A percentile compares a stretch with the other conserved stretches of the same genome.
These are phyloP conservation scores for Anoura caudifer DNA, from an alignment of 2,113 vertebrate genomes.

Conservation along the genomic window DNA sequence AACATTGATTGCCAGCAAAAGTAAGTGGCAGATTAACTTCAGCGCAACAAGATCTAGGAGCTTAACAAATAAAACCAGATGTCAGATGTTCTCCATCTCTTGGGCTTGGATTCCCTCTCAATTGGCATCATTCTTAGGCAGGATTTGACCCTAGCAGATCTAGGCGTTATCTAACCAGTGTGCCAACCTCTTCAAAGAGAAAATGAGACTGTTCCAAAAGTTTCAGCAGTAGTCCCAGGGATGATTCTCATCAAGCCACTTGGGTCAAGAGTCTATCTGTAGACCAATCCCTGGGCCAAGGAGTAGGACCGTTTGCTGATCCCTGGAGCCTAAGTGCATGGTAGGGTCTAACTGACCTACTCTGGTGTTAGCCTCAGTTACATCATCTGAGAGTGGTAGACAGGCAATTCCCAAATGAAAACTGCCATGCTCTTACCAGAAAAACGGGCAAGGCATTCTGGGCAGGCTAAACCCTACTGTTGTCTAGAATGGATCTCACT, in stretches of 20 bases:
- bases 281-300: background rate
- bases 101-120: background rate
- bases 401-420: background rate
- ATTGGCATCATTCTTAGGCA: background rate
- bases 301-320: background rate
- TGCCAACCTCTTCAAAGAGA: background rate
- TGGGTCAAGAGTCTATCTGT: background rate
- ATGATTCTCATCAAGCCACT: background rate
- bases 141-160: background rate
- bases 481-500: background rate
- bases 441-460: background rate
- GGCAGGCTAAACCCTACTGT: background rate
- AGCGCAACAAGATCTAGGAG: background rate
- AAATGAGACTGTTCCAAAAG: background rate
- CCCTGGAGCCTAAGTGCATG: background rate
- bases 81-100: background rate
- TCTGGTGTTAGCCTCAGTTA: background rate
- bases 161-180: background rate
- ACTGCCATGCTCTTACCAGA: background rate
- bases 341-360: background rate
- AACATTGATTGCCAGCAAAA: background rate
- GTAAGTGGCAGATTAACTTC: background rate
- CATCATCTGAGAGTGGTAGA: background rate
- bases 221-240: background rate
- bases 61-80: background rate